Percentiles rank a stretch among this genome's conserved stretches.
These are phyloP conservation scores for Sinotaia quadrata DNA, from an alignment of 2,888 invertebrate species.

Conservation along the genomic window DNA sequence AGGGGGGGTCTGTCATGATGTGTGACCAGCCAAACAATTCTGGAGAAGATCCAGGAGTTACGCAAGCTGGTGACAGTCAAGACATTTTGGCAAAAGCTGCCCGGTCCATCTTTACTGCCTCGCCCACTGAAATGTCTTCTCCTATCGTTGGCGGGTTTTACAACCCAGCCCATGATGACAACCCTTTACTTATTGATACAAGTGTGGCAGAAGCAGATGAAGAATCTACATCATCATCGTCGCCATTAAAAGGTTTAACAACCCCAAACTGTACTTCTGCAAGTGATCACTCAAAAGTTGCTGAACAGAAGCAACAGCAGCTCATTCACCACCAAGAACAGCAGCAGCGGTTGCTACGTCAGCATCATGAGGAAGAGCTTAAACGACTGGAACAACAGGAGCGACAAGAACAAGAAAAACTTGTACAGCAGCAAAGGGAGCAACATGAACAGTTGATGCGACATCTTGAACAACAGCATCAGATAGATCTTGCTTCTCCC, in stretches of 20 bases:
- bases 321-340: neutral
- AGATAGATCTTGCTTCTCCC: neutral
- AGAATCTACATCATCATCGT: constrained; percentile 25
- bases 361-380: neutral
- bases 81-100: constrained; percentile 72
- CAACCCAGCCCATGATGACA: constrained; percentile 65
- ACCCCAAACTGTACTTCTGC: neutral
- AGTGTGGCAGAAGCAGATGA: constrained; percentile 58
- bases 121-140: constrained; percentile 45
- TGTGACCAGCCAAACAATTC: neutral
- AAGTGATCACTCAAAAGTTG: neutral
- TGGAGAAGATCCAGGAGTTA: neutral
- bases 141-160: constrained; percentile 58
- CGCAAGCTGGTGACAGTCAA: neutral
- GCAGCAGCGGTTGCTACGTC: constrained; percentile 3
- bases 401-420: constrained; percentile 16
- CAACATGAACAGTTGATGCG: constrained; percentile 28
- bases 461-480: constrained; percentile 12
- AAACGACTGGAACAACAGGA: constrained; percentile 13
- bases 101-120: constrained; percentile 69
- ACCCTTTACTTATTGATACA: constrained; percentile 64
- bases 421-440: constrained; percentile 21
- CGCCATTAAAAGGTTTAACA: constrained; percentile 12
- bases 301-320: neutral
- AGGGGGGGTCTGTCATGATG: neutral